These are phyloP conservation scores for Perca fluviatilis DNA, from an alignment of 2,113 vertebrate species.

Conservation along the genomic window DNA sequence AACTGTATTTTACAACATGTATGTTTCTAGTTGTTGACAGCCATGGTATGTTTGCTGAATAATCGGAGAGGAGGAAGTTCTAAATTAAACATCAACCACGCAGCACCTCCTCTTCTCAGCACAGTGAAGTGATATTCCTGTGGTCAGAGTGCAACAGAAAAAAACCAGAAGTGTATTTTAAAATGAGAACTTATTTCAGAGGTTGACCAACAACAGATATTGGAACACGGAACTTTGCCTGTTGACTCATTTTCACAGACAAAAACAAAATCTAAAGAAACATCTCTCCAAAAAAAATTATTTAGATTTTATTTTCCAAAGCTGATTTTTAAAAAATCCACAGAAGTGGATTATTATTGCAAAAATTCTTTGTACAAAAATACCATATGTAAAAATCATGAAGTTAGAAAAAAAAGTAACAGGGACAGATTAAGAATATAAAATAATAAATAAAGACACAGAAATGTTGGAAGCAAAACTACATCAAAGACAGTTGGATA, in stretches of 20 bases:
- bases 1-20: background rate
- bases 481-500: constrained; percentile 20
- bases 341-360: constrained; percentile 14
- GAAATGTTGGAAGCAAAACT: constrained; percentile 12
- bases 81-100: background rate
- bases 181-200: constrained; percentile 49
- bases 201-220: background rate
- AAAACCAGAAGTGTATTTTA: constrained; percentile 59
- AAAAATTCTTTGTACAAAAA: constrained; percentile 53
- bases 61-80: constrained; percentile 14
- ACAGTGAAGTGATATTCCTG: constrained; percentile 16
- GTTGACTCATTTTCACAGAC: background rate
- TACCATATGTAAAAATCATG: constrained; percentile 44
- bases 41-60: too few relatives aligned
- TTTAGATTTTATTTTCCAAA: constrained; percentile 51
- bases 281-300: background rate
- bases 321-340: constrained; percentile 20
- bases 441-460: constrained; percentile 63
- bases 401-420: constrained; percentile 1
- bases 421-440: constrained; percentile 22
- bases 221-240: background rate
- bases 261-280: background rate
- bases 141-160: constrained; percentile 18
- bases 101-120: background rate
- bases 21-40: background rate